Percentiles rank a stretch among this genome's conserved stretches.
Evolutionary conservation across 2,113 vertebrate genomes (phyloP).

Genomic region (Bostrychus sinensis): DNA sequence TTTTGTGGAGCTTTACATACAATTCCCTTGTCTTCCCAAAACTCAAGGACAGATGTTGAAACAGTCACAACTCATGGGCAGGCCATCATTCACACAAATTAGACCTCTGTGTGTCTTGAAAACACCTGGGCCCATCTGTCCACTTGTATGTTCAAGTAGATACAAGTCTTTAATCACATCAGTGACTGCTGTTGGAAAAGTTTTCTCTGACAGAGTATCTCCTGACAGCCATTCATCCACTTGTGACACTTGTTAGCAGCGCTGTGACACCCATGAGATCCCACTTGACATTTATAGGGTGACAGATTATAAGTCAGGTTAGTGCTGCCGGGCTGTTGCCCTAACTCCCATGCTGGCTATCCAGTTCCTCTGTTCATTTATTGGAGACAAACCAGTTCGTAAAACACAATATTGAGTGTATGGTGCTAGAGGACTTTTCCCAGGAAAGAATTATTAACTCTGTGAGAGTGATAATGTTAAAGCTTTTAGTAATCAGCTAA

Average conservation of each 20-base stretch:
- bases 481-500: constrained; percentile 16
- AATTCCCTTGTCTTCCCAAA: background rate
- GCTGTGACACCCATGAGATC: constrained; percentile 31
- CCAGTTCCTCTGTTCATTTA: constrained; percentile 5
- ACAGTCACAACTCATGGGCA: constrained; percentile 10
- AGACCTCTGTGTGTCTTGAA: constrained; percentile 30
- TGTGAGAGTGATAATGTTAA: background rate
- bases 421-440: constrained; percentile 14
- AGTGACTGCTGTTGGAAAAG: constrained; percentile 35
- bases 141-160: constrained; percentile 10
- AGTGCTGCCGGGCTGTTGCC: constrained; percentile 1
- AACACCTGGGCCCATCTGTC: constrained; percentile 27
- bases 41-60: constrained; percentile 11
- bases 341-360: constrained; percentile 1
- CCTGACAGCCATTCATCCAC: constrained; percentile 34
- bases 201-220: constrained; percentile 32
- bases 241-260: constrained; percentile 27
- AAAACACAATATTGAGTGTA: constrained; percentile 15
- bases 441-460: background rate
- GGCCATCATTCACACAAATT: constrained; percentile 38
- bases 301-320: constrained; percentile 34
- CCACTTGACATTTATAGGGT: constrained; percentile 35
- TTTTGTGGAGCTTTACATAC: background rate
- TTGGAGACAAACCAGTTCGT: constrained; percentile 26
- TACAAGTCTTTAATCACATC: constrained; percentile 27